Evolutionary conservation across 1,140 invertebrate genomes (phyloP).

Genomic region (Nasonia longicornis): DNA sequence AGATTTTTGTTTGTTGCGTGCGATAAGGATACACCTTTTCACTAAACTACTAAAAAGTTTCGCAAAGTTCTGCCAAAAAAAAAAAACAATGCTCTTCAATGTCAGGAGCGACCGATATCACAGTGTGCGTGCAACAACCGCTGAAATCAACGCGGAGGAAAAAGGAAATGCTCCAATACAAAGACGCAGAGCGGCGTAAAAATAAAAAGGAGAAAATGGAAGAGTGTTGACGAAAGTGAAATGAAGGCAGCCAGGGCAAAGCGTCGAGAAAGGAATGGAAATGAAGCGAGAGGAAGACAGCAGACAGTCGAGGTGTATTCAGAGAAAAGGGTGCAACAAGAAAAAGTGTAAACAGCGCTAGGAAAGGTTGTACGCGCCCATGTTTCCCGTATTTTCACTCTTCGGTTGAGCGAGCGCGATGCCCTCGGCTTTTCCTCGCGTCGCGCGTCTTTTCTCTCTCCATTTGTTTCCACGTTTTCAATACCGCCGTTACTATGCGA

Average conservation of each 20-base stretch:
- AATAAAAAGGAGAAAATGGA: neutral
- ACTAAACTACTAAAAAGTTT: too few species aligned
- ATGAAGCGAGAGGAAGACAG: neutral
- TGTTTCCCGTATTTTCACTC: constrained; percentile 9
- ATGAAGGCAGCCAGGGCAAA: neutral
- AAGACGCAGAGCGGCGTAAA: neutral
- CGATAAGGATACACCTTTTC: too few species aligned
- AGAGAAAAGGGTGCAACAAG: neutral
- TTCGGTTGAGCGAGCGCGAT: neutral
- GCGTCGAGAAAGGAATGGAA: neutral
- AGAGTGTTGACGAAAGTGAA: neutral
- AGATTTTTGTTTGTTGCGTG: too few species aligned
- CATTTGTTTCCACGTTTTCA: constrained; percentile 7
- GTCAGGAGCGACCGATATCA: too few species aligned
- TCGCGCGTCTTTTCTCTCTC: neutral
- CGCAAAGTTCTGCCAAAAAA: too few species aligned
- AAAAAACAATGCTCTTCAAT: too few species aligned
- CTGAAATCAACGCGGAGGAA: neutral
- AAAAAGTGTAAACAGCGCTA: neutral
- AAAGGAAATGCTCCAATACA: neutral
- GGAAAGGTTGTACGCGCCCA: neutral
- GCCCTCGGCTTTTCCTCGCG: neutral
- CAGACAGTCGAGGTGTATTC: too few species aligned
- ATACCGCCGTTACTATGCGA: neutral
- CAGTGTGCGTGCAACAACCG: neutral